phyloP scores from a whole-genome alignment of 2,888 invertebrate species.

The Ormyrus rosae region DNA sequence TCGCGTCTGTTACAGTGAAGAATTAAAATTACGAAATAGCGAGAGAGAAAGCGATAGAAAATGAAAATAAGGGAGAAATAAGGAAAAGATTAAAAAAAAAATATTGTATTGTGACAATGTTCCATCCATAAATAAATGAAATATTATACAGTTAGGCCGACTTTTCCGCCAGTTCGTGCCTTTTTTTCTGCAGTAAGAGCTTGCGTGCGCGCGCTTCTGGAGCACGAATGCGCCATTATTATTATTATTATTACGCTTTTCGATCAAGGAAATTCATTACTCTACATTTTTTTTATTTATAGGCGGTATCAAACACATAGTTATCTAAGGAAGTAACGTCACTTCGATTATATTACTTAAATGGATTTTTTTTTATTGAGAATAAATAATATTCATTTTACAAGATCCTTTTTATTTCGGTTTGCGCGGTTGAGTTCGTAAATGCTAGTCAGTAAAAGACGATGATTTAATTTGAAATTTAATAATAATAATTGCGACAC shows the following conservation, averaged over 20 bases:
- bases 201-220: slow-evolving; percentile 58
- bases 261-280: slow-evolving; percentile 6
- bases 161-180: slow-evolving; percentile 76
- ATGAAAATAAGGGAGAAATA: slow-evolving; percentile 57
- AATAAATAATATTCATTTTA: background rate
- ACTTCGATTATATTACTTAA: slow-evolving; percentile 35
- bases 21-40: slow-evolving; percentile 32
- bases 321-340: slow-evolving; percentile 9
- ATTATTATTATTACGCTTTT: slow-evolving; percentile 38
- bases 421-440: background rate
- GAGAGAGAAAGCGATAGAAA: slow-evolving; percentile 40
- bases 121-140: slow-evolving; percentile 73
- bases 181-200: slow-evolving; percentile 74
- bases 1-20: slow-evolving; percentile 61
- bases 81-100: slow-evolving; percentile 55
- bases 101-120: slow-evolving; percentile 75
- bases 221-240: slow-evolving; percentile 47
- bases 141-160: slow-evolving; percentile 75
- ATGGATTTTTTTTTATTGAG: slow-evolving; percentile 8
- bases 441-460: too few relatives aligned
- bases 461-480: background rate
- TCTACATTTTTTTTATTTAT: background rate
- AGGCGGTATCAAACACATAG: background rate
- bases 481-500: slow-evolving; percentile 31
- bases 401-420: background rate